Evolutionary conservation across 2,888 invertebrate species (phyloP).

Genomic region (Polyommatus icarus): DNA sequence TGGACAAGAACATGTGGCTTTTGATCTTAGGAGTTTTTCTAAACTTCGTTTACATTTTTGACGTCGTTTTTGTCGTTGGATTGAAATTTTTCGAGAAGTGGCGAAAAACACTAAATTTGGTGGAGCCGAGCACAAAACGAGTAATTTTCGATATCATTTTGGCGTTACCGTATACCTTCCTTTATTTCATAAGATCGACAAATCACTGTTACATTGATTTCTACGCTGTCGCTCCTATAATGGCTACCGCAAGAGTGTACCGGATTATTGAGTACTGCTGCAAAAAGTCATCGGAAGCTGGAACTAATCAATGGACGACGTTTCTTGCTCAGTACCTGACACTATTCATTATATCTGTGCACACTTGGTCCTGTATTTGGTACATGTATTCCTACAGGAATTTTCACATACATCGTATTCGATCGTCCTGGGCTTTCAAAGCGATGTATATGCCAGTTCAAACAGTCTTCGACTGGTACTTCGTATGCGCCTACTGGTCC

Average conservation of each 20-base stretch:
- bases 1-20: constrained; percentile 54
- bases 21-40: constrained; percentile 57
- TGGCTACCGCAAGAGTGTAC: constrained; percentile 64
- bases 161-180: constrained; percentile 63
- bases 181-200: constrained; percentile 53
- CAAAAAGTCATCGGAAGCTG: constrained; percentile 67
- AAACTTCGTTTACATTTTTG: constrained; percentile 61
- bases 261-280: constrained; percentile 69
- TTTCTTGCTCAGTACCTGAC: constrained; percentile 73
- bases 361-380: constrained; percentile 74
- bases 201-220: constrained; percentile 51
- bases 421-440: constrained; percentile 64
- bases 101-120: constrained; percentile 70
- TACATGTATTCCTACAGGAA: constrained; percentile 65
- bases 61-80: constrained; percentile 62
- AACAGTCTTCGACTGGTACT: constrained; percentile 68
- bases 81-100: constrained; percentile 68
- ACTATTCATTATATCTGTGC: constrained; percentile 67
- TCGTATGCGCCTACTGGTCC: constrained; percentile 72
- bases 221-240: constrained; percentile 62
- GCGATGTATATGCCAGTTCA: constrained; percentile 65
- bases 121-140: constrained; percentile 62
- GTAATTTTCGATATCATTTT: constrained; percentile 61
- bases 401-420: constrained; percentile 59
- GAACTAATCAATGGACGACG: constrained; percentile 73